Conservation (phyloP, 2,113 vertebrate genomes). For the Phyllostomus discolor region DNA sequence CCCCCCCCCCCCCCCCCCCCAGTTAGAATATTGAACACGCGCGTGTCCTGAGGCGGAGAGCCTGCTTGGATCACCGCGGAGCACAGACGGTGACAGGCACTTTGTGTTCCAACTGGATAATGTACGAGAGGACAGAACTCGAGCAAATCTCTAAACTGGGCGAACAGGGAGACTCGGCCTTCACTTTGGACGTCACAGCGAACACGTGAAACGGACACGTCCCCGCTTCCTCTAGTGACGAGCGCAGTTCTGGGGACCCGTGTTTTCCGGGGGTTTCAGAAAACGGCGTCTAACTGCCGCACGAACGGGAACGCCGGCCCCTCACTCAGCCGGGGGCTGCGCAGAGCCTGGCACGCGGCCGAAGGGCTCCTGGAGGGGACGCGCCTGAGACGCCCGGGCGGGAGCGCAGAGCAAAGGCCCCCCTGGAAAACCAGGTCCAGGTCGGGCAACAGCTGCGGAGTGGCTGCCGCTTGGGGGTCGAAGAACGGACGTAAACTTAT, state of each 20-base stretch:
- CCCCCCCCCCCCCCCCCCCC: not conserved
- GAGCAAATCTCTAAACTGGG: not conserved
- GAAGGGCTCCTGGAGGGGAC: constrained; percentile 73
- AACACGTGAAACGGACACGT: not conserved
- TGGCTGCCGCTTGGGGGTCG: not conserved
- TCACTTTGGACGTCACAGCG: not conserved
- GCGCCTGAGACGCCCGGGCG: constrained; percentile 37
- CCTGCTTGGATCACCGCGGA: not conserved
- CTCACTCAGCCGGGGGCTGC: constrained; percentile 71
- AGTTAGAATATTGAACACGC: not conserved
- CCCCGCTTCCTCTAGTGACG: not conserved
- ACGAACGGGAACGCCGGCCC: constrained; percentile 50
- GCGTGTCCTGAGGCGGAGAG: not conserved
- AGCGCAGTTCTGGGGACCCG: not conserved
- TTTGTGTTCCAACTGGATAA: constrained; percentile 12
- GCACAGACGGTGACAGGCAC: not conserved
- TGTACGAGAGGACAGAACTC: not conserved
- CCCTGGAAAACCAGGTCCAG: not conserved
- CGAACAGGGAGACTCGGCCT: not conserved
- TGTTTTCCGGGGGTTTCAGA: constrained; percentile 65
- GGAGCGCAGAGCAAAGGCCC: not conserved
- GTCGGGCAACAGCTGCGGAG: constrained; percentile 12
- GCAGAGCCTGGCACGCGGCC: constrained; percentile 67
- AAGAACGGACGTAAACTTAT: not conserved
- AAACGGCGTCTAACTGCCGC: constrained; percentile 56